phyloP scores from a whole-genome alignment of 2,797 vertebrate genomes.

The Phaenicophaeus curvirostris region DNA sequence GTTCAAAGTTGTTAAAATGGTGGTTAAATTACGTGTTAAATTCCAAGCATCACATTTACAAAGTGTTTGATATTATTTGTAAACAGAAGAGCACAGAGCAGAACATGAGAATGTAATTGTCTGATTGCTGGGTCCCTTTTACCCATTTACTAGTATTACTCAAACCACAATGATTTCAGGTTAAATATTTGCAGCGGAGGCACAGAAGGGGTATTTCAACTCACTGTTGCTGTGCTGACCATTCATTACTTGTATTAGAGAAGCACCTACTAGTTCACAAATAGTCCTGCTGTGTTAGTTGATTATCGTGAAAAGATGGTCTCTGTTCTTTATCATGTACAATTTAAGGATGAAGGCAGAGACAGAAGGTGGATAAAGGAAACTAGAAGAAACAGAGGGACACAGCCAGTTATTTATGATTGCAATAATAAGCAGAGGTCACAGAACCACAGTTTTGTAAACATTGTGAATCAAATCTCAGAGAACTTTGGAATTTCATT shows the following conservation, averaged over 20 bases:
- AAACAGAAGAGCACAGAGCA: not conserved
- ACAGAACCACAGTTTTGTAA: constrained; percentile 19
- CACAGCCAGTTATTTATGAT: not conserved
- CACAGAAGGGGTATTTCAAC: not conserved
- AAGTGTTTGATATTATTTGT: not conserved
- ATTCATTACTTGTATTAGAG: not conserved
- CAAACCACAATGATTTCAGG: not conserved
- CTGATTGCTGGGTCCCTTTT: not conserved
- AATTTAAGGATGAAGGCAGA: constrained; percentile 3
- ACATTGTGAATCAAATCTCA: constrained; percentile 28
- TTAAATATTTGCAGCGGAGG: not conserved
- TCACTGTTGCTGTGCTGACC: not conserved
- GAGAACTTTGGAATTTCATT: constrained; percentile 23
- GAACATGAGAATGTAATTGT: not conserved
- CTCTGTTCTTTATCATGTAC: not conserved
- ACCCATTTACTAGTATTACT: not conserved
- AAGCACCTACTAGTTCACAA: not conserved
- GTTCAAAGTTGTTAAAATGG: not conserved
- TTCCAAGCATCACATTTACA: not conserved
- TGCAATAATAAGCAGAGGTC: constrained; percentile 21
- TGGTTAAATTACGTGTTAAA: not conserved
- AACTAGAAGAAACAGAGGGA: not conserved
- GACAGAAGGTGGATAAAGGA: not conserved
- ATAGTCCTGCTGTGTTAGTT: not conserved
- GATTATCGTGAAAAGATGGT: not conserved